Percentiles rank a stretch among this genome's conserved stretches.
phyloP scores from a whole-genome alignment of 2,113 vertebrate genomes.

The Etia nguti region DNA sequence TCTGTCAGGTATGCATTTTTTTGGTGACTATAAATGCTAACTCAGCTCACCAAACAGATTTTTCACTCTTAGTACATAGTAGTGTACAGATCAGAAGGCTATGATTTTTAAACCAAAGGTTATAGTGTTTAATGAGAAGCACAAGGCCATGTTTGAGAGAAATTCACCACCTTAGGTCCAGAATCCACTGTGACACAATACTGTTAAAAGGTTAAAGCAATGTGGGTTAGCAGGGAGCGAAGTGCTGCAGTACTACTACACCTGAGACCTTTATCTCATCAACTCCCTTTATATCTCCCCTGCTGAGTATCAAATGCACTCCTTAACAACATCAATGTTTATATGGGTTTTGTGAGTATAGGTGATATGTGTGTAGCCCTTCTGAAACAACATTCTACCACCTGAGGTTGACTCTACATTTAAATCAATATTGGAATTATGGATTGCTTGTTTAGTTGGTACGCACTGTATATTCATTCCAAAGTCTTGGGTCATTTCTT shows the following conservation, averaged over 20 bases:
- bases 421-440: neutral
- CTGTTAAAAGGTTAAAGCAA: conserved; percentile 2
- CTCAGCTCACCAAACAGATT: neutral
- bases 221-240: neutral
- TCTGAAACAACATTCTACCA: neutral
- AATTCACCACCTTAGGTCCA: neutral
- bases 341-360: neutral
- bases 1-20: neutral
- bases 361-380: neutral
- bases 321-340: neutral
- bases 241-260: neutral
- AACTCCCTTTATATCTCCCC: neutral
- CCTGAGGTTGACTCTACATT: neutral
- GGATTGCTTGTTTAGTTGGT: neutral
- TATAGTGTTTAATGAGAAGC: conserved; percentile 23
- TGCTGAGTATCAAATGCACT: neutral
- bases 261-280: conserved; percentile 11
- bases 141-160: neutral
- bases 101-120: conserved; percentile 19
- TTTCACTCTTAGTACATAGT: neutral
- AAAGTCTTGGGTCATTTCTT: neutral
- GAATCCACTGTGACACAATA: neutral
- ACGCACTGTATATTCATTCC: neutral
- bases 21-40: neutral
- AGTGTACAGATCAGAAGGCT: neutral